Evolutionary conservation across 2,888 invertebrate genomes (phyloP).

Genomic region (Peribatodes rhomboidaria): DNA sequence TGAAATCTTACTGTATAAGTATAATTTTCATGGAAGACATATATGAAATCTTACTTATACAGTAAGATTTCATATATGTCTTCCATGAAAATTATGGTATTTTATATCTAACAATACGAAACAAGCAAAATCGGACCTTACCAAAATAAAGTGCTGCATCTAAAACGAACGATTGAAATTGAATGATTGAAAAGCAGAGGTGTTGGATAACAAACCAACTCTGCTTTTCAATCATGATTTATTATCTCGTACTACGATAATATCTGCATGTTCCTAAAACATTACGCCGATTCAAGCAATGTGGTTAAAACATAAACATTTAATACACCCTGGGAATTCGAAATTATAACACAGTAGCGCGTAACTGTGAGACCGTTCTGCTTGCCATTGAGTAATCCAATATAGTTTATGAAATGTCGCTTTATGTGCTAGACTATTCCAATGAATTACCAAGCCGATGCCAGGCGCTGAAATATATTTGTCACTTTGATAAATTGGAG

Average conservation of each 20-base stretch:
- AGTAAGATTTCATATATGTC: neutral
- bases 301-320: slow-evolving; percentile 17
- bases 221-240: slow-evolving; percentile 3
- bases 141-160: neutral
- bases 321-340: slow-evolving; percentile 14
- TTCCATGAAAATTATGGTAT: neutral
- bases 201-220: too few species aligned
- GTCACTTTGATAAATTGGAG: slow-evolving; percentile 37
- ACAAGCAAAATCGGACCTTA: neutral
- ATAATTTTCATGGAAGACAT: too few species aligned
- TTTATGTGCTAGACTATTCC: slow-evolving; percentile 38
- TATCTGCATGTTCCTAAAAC: slow-evolving; percentile 15
- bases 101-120: neutral
- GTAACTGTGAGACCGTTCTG: slow-evolving; percentile 23
- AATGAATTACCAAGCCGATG: slow-evolving; percentile 35
- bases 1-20: too few species aligned
- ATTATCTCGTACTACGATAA: slow-evolving; percentile 12
- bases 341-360: slow-evolving; percentile 22
- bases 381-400: slow-evolving; percentile 43
- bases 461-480: slow-evolving; percentile 41
- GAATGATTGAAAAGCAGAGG: too few species aligned
- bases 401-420: slow-evolving; percentile 42
- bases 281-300: slow-evolving; percentile 5
- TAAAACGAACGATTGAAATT: too few species aligned
- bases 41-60: too few species aligned